Conservation (phyloP, 2,113 vertebrate genomes). For the Tupaia chinensis region DNA sequence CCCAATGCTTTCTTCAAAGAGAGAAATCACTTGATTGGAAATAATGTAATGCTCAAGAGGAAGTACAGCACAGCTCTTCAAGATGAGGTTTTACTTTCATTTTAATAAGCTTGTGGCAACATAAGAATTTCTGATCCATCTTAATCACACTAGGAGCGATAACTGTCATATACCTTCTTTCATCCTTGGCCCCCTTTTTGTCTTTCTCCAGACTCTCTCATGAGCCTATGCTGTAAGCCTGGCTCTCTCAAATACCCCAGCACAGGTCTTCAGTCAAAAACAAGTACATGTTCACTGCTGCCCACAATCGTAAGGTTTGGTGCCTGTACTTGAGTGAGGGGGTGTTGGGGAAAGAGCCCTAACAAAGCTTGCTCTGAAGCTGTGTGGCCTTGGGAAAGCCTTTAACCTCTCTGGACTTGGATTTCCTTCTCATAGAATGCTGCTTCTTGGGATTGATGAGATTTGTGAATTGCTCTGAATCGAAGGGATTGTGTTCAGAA, state of each 20-base stretch:
- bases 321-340: not conserved
- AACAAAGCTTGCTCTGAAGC: not conserved
- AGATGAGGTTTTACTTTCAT: slow-evolving; percentile 51
- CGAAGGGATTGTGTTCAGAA: not conserved
- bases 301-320: not conserved
- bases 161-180: not conserved
- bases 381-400: not conserved
- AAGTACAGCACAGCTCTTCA: slow-evolving; percentile 1
- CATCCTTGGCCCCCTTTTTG: not conserved
- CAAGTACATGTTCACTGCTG: not conserved
- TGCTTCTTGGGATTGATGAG: not conserved
- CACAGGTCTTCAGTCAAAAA: not conserved
- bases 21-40: not conserved
- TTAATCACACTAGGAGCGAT: slow-evolving; percentile 62
- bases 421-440: not conserved
- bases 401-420: not conserved
- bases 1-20: not conserved
- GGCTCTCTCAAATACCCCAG: not conserved
- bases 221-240: not conserved
- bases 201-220: not conserved
- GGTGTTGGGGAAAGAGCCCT: not conserved
- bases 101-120: slow-evolving; percentile 54
- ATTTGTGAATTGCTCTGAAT: not conserved
- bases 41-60: slow-evolving; percentile 10
- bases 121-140: slow-evolving; percentile 16